Base-by-base conservation (phyloP, 2,797 vertebrate species). In the Kryptolebias ocellatus region DNA sequence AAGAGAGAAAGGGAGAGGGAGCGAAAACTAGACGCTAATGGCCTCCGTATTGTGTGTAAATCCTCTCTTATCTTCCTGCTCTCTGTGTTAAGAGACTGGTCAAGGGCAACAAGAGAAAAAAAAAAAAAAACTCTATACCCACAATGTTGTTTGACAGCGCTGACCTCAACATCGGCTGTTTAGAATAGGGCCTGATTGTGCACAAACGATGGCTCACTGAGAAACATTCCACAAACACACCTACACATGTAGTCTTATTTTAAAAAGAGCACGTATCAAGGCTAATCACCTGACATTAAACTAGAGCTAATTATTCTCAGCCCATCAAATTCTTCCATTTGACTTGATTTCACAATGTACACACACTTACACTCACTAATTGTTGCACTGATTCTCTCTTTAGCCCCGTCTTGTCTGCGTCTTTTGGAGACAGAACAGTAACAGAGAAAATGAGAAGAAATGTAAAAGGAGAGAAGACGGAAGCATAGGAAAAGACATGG, bases 11-110 rank as follows among this genome's bases (percentile, higher is more conserved):
- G 71, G 55, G 80, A 69, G 76, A 14, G 64, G 63, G 78, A 80
- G 83, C 64, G 70, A 83, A 83, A 82, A 79, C 79, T 71, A 75
- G 85, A 89, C 86, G 72, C 87, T 92, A 92, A 92, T 92, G 91
- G 91, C 86, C 87, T 85, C 71, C 68, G 83, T 79, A 90, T 92
- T 92, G 91, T 92, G 91, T 92, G 91, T 90, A 92, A 92, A 92
- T 92, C 89, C 86, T 80, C 78, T 82, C 85, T 91, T 92, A 92
- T 92, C 91, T 83, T 80, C 75, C 86, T 72, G 82, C 80, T 88
- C 86, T 88, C 83, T 79, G 79, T 85, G 87, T 90, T 90, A 89
- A 90, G 87, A 92, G 88, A 86, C 79, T 82, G 85, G 86, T 90
- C 87, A 92, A 92, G 90, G 90, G 88, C 88, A 89, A 78, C 46